Evolutionary conservation across 53 echinoderm and acorn worm species (phyloP).

Genomic region (Temnopleurus reevesii): DNA sequence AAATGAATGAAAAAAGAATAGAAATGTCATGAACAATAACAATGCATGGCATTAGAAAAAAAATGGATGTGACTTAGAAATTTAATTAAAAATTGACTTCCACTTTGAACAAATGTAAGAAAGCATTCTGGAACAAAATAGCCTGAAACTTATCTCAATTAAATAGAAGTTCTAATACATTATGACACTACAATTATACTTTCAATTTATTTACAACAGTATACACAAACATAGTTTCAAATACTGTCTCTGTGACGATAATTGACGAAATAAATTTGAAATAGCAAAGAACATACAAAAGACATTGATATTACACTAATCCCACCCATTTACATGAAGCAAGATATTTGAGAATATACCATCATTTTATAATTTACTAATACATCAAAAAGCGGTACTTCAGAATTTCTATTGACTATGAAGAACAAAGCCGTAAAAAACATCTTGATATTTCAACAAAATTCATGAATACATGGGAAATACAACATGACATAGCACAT

Average conservation of each 20-base stretch:
- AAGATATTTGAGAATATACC: no score
- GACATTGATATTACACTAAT: no score
- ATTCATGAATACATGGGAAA: no score
- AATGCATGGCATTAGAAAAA: no score
- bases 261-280: not conserved
- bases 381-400: no score
- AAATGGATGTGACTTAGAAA: not conserved
- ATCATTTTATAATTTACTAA: no score
- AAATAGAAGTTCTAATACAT: not conserved
- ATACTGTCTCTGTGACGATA: constrained; percentile 2
- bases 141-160: not conserved
- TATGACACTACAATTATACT: not conserved
- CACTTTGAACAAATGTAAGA: not conserved
- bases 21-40: not conserved
- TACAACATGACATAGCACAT: no score
- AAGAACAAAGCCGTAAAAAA: no score
- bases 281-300: no score
- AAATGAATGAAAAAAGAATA: not conserved
- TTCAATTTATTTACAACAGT: not conserved
- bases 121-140: not conserved
- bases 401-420: no score
- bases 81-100: not conserved
- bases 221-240: constrained; percentile 6
- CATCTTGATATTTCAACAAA: no score
- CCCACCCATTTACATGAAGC: no score